A percentile compares a stretch with the other conserved stretches of the same genome.
phyloP scores from a whole-genome alignment of 2,888 invertebrate genomes.

The Cosmopolites sordidus region DNA sequence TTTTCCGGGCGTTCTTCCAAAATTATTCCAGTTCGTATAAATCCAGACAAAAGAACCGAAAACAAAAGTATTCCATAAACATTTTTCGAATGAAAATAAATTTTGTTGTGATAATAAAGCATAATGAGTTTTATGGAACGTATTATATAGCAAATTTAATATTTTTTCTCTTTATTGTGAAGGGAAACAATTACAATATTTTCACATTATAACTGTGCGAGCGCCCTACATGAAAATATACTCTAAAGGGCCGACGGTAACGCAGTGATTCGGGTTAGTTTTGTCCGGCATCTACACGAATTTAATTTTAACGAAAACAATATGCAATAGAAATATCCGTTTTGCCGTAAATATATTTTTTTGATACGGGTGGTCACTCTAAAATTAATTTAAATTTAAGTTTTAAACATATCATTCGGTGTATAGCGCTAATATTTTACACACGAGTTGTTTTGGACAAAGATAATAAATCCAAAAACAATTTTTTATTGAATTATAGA shows the following conservation, averaged over 20 bases:
- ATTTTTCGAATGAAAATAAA: no score
- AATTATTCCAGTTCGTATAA: no score
- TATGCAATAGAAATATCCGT: conserved; percentile 3
- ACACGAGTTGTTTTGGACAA: no score
- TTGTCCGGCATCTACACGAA: conserved; percentile 7
- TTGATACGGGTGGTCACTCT: background rate
- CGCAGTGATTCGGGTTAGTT: conserved; percentile 4
- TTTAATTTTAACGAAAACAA: conserved; percentile 18
- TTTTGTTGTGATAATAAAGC: background rate
- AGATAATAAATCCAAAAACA: no score
- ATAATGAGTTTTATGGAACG: background rate
- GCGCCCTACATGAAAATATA: conserved; percentile 16
- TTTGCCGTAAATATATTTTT: background rate
- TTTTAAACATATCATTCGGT: no score
- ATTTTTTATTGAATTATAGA: no score
- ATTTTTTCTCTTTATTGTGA: conserved; percentile 4
- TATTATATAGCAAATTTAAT: conserved; percentile 1
- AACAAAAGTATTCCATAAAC: no score
- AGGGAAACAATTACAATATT: conserved; percentile 13
- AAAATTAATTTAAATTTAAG: no score
- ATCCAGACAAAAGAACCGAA: no score
- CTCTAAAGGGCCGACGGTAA: conserved; percentile 12
- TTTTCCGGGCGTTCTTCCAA: no score
- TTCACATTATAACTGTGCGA: background rate
- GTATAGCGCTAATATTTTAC: no score